phyloP scores from a whole-genome alignment of 2,113 vertebrate species.

The Notechis scutatus region DNA sequence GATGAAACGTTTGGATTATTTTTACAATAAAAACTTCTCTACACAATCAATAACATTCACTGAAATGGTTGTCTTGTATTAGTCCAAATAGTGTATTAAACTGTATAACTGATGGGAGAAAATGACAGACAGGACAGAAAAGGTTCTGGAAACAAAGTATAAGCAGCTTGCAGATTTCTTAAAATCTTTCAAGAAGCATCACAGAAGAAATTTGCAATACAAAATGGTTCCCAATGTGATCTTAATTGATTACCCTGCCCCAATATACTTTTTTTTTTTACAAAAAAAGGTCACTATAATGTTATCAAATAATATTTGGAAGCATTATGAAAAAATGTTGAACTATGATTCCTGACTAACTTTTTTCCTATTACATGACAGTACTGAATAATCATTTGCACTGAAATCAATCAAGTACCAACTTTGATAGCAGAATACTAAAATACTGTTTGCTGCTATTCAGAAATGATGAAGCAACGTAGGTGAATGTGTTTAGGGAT shows the following conservation, averaged over 20 bases:
- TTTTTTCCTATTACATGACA: not conserved
- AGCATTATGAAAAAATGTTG: not conserved
- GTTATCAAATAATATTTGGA: not conserved
- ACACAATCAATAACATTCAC: not conserved
- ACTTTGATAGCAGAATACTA: not conserved
- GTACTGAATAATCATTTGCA: not conserved
- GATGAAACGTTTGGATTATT: not conserved
- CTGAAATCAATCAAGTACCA: not conserved
- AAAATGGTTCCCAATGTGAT: not conserved
- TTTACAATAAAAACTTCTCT: not conserved
- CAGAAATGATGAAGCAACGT: not conserved
- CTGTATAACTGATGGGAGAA: not conserved
- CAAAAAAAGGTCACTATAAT: not conserved
- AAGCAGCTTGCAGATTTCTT: not conserved
- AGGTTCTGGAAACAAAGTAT: not conserved
- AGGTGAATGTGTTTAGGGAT: not conserved
- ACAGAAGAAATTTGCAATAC: slow-evolving; percentile 16
- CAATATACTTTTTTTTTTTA: not conserved
- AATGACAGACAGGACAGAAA: not conserved
- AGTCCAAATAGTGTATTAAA: not conserved
- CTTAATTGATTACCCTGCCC: not conserved
- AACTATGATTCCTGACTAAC: not conserved
- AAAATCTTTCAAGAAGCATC: not conserved
- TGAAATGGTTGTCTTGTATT: not conserved
- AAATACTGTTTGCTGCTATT: not conserved